Evolutionary conservation across 2,888 invertebrate genomes (phyloP).

Genomic region (Protodeltote pygarga): DNA sequence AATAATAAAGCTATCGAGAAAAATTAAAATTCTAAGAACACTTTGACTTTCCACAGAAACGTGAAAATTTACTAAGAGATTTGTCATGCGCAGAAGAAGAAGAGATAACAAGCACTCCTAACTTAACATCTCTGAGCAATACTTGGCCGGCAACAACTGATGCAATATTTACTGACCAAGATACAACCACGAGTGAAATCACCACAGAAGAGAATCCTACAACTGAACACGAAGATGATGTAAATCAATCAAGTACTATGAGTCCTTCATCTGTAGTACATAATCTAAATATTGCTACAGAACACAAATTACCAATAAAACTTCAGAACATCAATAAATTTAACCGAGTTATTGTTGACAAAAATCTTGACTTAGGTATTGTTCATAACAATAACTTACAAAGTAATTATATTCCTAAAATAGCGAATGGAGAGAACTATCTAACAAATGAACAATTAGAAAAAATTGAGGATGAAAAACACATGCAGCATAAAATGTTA

Average conservation of each 20-base stretch:
- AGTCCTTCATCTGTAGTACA: slow-evolving; percentile 51
- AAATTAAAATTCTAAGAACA: neutral
- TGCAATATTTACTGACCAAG: slow-evolving; percentile 61
- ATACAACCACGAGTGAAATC: slow-evolving; percentile 59
- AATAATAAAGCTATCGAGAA: neutral
- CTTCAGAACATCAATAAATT: slow-evolving; percentile 42
- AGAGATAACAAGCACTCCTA: slow-evolving; percentile 66
- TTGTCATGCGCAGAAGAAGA: slow-evolving; percentile 87
- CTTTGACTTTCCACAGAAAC: slow-evolving; percentile 80
- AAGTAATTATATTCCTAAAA: slow-evolving; percentile 73
- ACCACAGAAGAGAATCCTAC: slow-evolving; percentile 65
- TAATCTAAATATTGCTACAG: slow-evolving; percentile 29
- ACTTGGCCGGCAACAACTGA: slow-evolving; percentile 62
- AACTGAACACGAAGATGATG: slow-evolving; percentile 65
- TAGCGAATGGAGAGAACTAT: slow-evolving; percentile 59
- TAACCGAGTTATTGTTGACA: slow-evolving; percentile 54
- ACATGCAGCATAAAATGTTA: slow-evolving; percentile 76
- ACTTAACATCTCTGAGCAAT: slow-evolving; percentile 53
- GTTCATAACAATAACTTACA: slow-evolving; percentile 68
- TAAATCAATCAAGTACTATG: slow-evolving; percentile 55
- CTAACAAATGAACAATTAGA: slow-evolving; percentile 66
- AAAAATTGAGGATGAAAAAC: slow-evolving; percentile 74
- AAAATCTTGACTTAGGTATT: slow-evolving; percentile 60
- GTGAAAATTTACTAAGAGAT: slow-evolving; percentile 87
- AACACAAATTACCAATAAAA: slow-evolving; percentile 37